Conservation (phyloP, 2,113 vertebrate genomes). For the Hydrolagus affinis region DNA sequence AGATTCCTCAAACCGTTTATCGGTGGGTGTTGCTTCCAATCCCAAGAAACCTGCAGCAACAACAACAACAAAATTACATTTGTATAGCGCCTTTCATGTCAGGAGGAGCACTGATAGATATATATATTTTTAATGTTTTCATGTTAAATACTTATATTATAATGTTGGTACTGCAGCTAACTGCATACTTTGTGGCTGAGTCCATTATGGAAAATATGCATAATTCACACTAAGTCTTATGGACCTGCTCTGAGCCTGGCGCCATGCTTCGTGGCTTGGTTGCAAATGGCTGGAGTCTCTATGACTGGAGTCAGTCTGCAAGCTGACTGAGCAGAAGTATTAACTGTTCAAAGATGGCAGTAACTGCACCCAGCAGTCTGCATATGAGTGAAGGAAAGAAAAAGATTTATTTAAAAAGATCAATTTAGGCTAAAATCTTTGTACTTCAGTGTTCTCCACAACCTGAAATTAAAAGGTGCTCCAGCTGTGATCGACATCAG, state of each 20-base stretch:
- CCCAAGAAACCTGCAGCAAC: background rate
- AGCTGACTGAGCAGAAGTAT: background rate
- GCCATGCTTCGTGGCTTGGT: background rate
- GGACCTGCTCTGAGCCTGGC: background rate
- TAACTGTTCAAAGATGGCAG: background rate
- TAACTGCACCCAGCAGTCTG: background rate
- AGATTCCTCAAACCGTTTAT: background rate
- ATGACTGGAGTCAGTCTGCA: conserved; percentile 4
- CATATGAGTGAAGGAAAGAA: background rate
- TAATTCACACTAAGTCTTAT: conserved; percentile 10
- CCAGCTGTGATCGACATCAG: no score
- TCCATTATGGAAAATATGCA: background rate
- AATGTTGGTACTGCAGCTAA: background rate
- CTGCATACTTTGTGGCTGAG: background rate
- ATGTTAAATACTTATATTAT: background rate
- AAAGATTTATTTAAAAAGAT: background rate
- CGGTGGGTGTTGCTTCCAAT: background rate
- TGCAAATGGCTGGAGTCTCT: background rate
- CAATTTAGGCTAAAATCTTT: background rate
- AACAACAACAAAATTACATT: no score
- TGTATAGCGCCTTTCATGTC: no score
- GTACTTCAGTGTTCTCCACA: no score
- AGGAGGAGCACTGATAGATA: background rate
- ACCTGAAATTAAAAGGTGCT: no score
- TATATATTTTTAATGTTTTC: background rate